Conservation (phyloP, 2,797 vertebrate genomes). For the Enteromius afrohamiltoni region DNA sequence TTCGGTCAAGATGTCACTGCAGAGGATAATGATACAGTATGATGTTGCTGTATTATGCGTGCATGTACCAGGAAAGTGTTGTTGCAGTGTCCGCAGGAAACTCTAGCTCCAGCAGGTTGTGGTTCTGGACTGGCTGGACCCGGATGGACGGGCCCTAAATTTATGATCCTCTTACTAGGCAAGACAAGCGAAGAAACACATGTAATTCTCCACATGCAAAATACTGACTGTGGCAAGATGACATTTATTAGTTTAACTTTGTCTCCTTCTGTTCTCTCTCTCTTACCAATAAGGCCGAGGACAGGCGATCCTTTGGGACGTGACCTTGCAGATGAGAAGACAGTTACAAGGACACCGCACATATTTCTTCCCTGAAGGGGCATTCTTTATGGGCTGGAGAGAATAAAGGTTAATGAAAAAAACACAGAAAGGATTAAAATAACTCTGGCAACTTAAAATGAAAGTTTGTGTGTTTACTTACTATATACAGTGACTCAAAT, state of each 20-base stretch:
- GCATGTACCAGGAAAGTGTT: conserved; percentile 89
- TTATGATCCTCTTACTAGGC: conserved; percentile 91
- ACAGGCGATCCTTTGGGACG: conserved; percentile 92
- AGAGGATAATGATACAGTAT: neutral
- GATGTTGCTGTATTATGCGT: neutral
- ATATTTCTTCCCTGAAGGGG: conserved; percentile 93
- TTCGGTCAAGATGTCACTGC: conserved; percentile 23
- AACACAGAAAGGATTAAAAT: neutral
- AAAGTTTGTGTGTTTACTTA: neutral
- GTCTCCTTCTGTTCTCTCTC: conserved; percentile 52
- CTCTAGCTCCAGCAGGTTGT: conserved; percentile 87
- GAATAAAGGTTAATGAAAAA: conserved; percentile 50
- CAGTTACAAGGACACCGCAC: conserved; percentile 95
- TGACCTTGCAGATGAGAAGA: conserved; percentile 95
- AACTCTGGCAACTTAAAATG: too few species aligned
- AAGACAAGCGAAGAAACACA: conserved; percentile 37
- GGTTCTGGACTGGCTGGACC: conserved; percentile 90
- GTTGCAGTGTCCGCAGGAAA: conserved; percentile 93
- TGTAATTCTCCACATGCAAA: neutral
- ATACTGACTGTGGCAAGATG: neutral
- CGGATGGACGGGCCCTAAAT: conserved; percentile 89
- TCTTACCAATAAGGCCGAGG: conserved; percentile 92
- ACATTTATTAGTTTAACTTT: neutral
- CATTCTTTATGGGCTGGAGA: conserved; percentile 92
- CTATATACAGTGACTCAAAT: neutral